Conservation (phyloP, 1,140 invertebrate species). For the Gryon sp. region DNA sequence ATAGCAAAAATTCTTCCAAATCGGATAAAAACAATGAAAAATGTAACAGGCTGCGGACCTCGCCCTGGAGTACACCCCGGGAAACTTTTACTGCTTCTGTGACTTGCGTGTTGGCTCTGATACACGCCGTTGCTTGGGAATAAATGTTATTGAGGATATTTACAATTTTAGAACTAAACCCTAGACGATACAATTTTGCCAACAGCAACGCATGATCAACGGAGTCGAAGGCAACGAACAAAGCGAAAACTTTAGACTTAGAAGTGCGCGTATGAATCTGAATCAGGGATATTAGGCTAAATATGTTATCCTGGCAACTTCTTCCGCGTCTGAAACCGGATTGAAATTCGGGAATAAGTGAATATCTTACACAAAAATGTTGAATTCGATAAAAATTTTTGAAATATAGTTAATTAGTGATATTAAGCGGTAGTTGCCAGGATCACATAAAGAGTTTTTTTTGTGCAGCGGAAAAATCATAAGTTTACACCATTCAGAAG, state of each 20-base stretch:
- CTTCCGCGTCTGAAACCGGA: slow-evolving; percentile 3
- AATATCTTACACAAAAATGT: not conserved
- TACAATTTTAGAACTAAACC: slow-evolving; percentile 1
- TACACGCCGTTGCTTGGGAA: not conserved
- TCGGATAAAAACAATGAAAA: not conserved
- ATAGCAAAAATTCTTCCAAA: not conserved
- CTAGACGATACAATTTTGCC: not conserved
- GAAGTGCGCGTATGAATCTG: slow-evolving; percentile 36
- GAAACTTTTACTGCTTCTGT: not conserved
- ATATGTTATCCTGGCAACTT: slow-evolving; percentile 5
- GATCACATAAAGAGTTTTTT: not conserved
- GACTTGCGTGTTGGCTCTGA: not conserved
- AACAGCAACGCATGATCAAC: not conserved
- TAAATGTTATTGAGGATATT: not conserved
- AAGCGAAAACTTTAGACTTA: slow-evolving; percentile 1
- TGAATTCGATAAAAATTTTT: not conserved
- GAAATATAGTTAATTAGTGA: slow-evolving; percentile 1
- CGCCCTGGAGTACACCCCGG: not conserved
- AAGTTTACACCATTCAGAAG: not conserved
- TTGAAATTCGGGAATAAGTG: slow-evolving; percentile 5
- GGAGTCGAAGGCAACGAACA: not conserved
- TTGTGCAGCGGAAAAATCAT: not conserved
- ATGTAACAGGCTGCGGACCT: not conserved
- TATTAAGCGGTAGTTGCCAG: slow-evolving; percentile 3
- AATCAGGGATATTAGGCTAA: not conserved